Evolutionary conservation across 2,797 vertebrate genomes (phyloP).

Genomic region (Rhinoraja longicauda): DNA sequence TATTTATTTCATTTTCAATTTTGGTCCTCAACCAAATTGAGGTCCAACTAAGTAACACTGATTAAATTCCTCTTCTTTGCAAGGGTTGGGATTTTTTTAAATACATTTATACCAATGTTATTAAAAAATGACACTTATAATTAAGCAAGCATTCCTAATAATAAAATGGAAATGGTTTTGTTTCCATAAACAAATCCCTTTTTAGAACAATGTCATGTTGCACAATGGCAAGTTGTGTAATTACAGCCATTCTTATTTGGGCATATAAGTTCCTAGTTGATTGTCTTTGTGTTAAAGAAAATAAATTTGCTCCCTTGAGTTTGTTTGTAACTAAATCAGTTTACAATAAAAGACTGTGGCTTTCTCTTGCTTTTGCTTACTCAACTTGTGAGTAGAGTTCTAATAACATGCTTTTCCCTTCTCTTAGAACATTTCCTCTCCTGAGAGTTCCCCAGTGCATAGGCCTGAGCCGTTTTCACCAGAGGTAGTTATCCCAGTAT

Average conservation of each 20-base stretch:
- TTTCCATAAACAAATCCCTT: background rate
- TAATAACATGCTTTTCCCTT: slow-evolving; percentile 65
- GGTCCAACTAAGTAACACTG: background rate
- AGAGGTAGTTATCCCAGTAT: slow-evolving; percentile 69
- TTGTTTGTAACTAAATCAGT: slow-evolving; percentile 42
- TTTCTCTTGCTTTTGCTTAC: slow-evolving; percentile 56
- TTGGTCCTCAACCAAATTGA: background rate
- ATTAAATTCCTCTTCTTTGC: background rate
- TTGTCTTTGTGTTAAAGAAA: slow-evolving; percentile 10
- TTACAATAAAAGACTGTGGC: slow-evolving; percentile 46
- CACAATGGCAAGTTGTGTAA: background rate
- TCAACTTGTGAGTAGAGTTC: slow-evolving; percentile 55
- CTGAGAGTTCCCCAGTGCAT: slow-evolving; percentile 83
- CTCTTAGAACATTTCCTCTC: slow-evolving; percentile 90
- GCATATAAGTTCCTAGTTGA: background rate
- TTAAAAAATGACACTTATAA: background rate
- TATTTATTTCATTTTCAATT: background rate
- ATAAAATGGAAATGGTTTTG: background rate
- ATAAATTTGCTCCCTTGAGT: background rate
- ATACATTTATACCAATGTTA: background rate
- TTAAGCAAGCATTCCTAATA: background rate
- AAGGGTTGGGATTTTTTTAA: background rate
- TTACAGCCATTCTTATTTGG: background rate
- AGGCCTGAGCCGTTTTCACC: slow-evolving; percentile 86
- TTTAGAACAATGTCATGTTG: background rate